Evolutionary conservation across 2,797 vertebrate species (phyloP), one percentile per base, ranked within the genome.

Genomic region (Philypnodon macrostomus): DNA sequence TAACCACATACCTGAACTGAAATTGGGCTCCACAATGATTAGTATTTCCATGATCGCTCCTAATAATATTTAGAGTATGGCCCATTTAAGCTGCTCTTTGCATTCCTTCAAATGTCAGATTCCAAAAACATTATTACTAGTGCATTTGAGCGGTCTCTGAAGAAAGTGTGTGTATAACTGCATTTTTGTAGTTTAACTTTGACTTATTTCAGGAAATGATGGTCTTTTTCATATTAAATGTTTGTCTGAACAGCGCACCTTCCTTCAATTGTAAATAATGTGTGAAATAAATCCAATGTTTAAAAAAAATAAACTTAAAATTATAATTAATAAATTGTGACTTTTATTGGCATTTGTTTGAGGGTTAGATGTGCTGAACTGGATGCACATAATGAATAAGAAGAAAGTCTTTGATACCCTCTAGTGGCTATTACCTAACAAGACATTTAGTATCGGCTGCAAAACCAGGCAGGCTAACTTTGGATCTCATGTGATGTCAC

Each of bases 31-130:
- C 6, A 23, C 21, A 23, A 23, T 3, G 21, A 23, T 23, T 23
- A 23, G 21, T 23, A 3, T 23, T 3, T 3, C 6, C 21, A 23
- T 23, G 21, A 23, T 23, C 3, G 21, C 6, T n/a, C n/a, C 21
- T 23, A 23, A 23, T 23, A 23, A 23, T 23, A 23, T 23, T 23
- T 23, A 23, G 3, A 23, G 38, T 64, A 26, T 61, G 21, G 53
- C 47, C 31, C 42, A n/a, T 66, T 54, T 44, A 76, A 67, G 63
- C 62, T 69, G 63, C 69, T 80, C 67, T 75, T 52, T 79, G 81
- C 86, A 88, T 88, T 88, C 85, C 85, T 75, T 67, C 40, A 30
- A 69, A 46, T 53, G 37, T 50, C 31, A 29, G 47, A 73, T 75
- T 81, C 74, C 73, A 69, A 54, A 67, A 45, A 53, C 64, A 58